A percentile compares a stretch with the other conserved stretches of the same genome.
Evolutionary conservation across 1,140 invertebrate genomes (phyloP).

Genomic region (Myzus persicae): DNA sequence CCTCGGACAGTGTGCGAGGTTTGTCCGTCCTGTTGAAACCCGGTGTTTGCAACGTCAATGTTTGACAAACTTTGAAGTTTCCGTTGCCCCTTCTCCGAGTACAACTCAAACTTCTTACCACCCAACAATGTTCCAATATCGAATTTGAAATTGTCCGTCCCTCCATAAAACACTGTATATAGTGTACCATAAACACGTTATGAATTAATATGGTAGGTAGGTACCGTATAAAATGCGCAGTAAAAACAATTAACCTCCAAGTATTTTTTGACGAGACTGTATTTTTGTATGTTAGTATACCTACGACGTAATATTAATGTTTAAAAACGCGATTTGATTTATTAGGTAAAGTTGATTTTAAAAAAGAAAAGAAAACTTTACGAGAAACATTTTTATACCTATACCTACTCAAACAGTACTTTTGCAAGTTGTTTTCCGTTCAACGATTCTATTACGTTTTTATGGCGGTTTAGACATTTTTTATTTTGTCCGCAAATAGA

Average conservation of each 20-base stretch:
- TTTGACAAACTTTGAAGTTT: not conserved
- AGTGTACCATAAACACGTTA: too few species aligned
- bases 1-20: not conserved
- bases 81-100: too few species aligned
- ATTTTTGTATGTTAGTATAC: not conserved
- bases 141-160: not conserved
- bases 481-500: too few species aligned
- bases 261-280: not conserved
- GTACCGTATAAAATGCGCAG: not conserved
- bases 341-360: not conserved
- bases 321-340: not conserved
- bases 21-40: not conserved
- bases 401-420: not conserved
- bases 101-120: too few species aligned
- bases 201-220: too few species aligned
- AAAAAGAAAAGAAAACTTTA: not conserved
- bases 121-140: not conserved
- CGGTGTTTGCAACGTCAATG: not conserved
- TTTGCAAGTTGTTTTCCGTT: not conserved
- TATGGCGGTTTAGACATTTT: not conserved
- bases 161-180: not conserved
- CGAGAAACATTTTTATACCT: not conserved
- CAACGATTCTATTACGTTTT: not conserved
- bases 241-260: not conserved
- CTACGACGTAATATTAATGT: not conserved